These are phyloP conservation scores for Mechanitis mazaeus DNA, from an alignment of 2,888 invertebrate genomes.

Conservation along the genomic window DNA sequence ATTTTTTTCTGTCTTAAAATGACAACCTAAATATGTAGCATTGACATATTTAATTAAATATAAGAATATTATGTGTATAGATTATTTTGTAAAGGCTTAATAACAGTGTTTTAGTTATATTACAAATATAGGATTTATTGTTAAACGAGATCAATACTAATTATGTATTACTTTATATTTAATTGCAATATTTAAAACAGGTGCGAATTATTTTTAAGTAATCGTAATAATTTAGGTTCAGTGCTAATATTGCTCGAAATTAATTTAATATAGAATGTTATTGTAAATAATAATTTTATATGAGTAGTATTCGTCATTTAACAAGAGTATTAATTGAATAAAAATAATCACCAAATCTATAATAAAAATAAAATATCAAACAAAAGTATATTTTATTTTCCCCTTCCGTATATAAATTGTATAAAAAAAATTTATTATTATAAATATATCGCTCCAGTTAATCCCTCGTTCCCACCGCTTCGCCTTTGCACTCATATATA, in stretches of 20 bases:
- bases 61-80: too few relatives aligned
- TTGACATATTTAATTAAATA: conserved; percentile 1
- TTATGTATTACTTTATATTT: background rate
- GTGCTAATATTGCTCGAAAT: conserved; percentile 10
- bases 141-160: too few relatives aligned
- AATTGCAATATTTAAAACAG: conserved; percentile 1
- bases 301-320: background rate
- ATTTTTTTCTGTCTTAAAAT: background rate
- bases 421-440: background rate
- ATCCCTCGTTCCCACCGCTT: too few relatives aligned
- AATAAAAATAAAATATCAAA: conserved; percentile 34
- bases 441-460: too few relatives aligned
- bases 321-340: conserved; percentile 27
- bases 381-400: conserved; percentile 1
- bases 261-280: background rate
- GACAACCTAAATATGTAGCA: background rate
- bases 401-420: background rate
- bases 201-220: conserved; percentile 10
- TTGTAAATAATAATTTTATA: conserved; percentile 6
- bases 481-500: background rate
- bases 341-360: conserved; percentile 43
- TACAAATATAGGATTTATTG: too few relatives aligned
- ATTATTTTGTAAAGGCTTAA: too few relatives aligned
- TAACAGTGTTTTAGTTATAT: too few relatives aligned
- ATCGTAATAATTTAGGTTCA: background rate